These are phyloP conservation scores for Halichoerus grypus DNA, from an alignment of 2,113 vertebrate genomes.

Conservation along the genomic window DNA sequence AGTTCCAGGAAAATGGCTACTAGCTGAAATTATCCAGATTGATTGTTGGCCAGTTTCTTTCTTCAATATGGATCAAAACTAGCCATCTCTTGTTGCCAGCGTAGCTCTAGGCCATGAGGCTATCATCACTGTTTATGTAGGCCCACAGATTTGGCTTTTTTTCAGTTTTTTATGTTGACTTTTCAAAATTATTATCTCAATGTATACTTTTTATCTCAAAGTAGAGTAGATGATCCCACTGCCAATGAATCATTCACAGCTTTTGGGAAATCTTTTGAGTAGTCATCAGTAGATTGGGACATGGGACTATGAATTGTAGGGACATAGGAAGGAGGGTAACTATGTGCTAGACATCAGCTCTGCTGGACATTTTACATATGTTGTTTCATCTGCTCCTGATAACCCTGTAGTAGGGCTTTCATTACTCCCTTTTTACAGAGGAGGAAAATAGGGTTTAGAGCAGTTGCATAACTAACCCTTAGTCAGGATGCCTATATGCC, in stretches of 20 bases:
- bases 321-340: background rate
- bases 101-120: background rate
- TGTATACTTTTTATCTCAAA: background rate
- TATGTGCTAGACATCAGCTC: background rate
- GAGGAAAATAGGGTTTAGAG: background rate
- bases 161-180: background rate
- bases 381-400: background rate
- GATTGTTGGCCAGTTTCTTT: slow-evolving; percentile 16
- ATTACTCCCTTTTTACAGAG: background rate
- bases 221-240: background rate
- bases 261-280: slow-evolving; percentile 29
- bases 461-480: background rate
- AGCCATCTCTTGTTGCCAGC: background rate
- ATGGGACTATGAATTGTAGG: background rate
- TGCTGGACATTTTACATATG: background rate
- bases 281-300: background rate
- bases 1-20: slow-evolving; percentile 49
- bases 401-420: background rate
- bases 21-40: slow-evolving; percentile 41
- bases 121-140: background rate
- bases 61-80: slow-evolving; percentile 24
- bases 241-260: background rate
- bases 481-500: background rate
- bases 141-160: background rate
- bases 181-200: slow-evolving; percentile 8